Evolutionary conservation across 2,113 vertebrate genomes (phyloP).

Genomic region (Trematocara unimaculatum): DNA sequence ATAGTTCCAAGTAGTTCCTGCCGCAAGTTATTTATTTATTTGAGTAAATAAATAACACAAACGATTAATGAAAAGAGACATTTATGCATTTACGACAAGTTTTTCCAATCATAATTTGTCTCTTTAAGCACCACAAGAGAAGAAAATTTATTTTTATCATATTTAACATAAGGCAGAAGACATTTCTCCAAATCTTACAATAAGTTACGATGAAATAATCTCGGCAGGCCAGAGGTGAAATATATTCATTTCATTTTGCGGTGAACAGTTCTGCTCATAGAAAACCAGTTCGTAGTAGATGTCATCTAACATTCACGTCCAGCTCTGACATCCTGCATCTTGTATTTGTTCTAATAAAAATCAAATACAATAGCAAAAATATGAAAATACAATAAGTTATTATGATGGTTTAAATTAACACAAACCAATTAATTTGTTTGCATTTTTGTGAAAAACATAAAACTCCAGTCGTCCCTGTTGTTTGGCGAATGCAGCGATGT

Average conservation of each 20-base stretch:
- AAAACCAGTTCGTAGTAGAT: not conserved
- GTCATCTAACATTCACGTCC: not conserved
- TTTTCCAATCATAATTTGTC: not conserved
- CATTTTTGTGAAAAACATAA: not conserved
- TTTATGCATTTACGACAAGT: not conserved
- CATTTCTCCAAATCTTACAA: not conserved
- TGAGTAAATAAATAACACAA: not conserved
- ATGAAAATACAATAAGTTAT: not conserved
- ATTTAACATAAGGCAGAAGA: not conserved
- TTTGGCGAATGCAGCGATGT: not conserved
- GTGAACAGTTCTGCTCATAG: not conserved
- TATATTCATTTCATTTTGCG: not conserved
- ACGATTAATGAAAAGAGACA: not conserved
- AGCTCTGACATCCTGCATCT: not conserved
- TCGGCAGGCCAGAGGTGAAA: not conserved
- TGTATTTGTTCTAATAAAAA: not conserved
- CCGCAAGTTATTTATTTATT: not conserved
- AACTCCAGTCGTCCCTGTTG: not conserved
- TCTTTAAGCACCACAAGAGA: not conserved
- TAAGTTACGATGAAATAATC: not conserved
- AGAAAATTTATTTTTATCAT: not conserved
- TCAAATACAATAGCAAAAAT: not conserved
- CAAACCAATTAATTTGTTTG: not conserved
- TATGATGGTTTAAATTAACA: not conserved
- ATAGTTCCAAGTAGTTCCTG: not conserved